Conservation (phyloP, 2,797 vertebrate genomes). For the Pristis pectinata region DNA sequence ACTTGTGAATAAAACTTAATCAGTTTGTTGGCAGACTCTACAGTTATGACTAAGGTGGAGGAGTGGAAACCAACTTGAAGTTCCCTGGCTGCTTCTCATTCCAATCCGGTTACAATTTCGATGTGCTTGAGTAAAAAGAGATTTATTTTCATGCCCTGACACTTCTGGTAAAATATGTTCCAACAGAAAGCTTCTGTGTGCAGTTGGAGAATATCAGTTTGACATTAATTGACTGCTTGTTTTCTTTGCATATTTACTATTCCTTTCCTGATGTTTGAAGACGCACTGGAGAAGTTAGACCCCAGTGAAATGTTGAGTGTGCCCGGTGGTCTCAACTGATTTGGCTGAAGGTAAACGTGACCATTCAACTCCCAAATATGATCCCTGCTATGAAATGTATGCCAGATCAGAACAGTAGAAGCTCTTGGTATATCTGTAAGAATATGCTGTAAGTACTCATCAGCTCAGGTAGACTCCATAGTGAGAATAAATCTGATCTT, state of each 20-base stretch:
- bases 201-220: background rate
- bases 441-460: background rate
- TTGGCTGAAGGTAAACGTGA: no score
- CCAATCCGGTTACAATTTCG: background rate
- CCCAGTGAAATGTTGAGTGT: background rate
- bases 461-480: background rate
- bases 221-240: constrained; percentile 1
- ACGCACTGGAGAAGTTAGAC: background rate
- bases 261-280: background rate
- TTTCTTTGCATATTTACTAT: background rate
- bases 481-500: no score
- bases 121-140: background rate
- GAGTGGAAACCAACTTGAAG: background rate
- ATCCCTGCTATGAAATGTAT: background rate
- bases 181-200: background rate
- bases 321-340: background rate
- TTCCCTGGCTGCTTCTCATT: background rate
- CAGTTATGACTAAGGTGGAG: background rate
- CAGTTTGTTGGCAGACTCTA: background rate
- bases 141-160: background rate
- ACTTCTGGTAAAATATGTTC: background rate
- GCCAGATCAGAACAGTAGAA: background rate
- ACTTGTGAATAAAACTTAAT: background rate
- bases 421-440: no score
- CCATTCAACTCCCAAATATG: background rate